These are phyloP conservation scores for Acanthurus leucopareius DNA, from an alignment of 2,797 vertebrate genomes.

Conservation along the genomic window DNA sequence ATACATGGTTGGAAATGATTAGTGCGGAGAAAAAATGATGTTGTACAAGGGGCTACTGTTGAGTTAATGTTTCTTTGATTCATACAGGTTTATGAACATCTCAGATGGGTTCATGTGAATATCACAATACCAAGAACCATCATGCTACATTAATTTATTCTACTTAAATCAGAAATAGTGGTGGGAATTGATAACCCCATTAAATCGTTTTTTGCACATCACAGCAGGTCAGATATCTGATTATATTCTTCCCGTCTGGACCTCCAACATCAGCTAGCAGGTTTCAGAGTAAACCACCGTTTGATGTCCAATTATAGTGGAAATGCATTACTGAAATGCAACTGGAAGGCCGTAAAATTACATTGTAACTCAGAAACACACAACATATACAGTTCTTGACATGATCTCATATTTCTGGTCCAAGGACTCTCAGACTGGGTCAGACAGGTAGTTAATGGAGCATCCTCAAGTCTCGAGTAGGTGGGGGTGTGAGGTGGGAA, in stretches of 20 bases:
- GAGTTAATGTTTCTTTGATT: background rate
- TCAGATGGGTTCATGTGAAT: background rate
- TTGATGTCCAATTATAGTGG: constrained; percentile 22
- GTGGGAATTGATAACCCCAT: constrained; percentile 15
- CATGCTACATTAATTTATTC: background rate
- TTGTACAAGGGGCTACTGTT: background rate
- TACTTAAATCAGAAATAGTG: background rate
- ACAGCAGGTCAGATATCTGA: constrained; percentile 8
- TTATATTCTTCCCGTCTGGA: background rate
- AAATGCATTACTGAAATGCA: constrained; percentile 25
- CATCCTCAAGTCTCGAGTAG: constrained; percentile 62
- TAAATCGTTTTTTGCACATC: constrained; percentile 2
- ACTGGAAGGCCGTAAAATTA: constrained; percentile 30
- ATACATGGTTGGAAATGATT: constrained; percentile 16
- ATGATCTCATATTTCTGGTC: constrained; percentile 68
- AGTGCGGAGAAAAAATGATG: constrained; percentile 11
- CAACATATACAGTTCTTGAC: constrained; percentile 39
- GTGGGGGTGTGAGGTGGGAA: constrained; percentile 49
- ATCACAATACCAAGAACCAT: background rate
- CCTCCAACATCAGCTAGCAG: background rate
- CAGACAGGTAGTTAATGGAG: constrained; percentile 79
- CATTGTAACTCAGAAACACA: constrained; percentile 20
- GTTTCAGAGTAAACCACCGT: constrained; percentile 27
- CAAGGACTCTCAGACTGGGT: constrained; percentile 78
- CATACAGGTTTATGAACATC: constrained; percentile 15